phyloP scores from a whole-genome alignment of 2,888 invertebrate genomes.

The Sphaeridia pumilis region DNA sequence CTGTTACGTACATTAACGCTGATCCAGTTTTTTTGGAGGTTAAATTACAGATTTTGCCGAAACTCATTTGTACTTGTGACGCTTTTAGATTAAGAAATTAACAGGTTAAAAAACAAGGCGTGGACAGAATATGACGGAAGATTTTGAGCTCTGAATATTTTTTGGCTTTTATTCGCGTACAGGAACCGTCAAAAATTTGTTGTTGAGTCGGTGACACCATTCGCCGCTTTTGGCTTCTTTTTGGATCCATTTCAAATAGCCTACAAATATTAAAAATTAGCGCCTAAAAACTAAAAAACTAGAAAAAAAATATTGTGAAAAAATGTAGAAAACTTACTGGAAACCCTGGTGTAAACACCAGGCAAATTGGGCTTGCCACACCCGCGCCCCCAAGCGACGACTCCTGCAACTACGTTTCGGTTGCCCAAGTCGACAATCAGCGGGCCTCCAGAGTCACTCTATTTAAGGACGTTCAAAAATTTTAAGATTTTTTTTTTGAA shows the following conservation, averaged over 20 bases:
- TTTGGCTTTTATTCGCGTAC: too few relatives aligned
- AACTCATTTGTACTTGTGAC: too few relatives aligned
- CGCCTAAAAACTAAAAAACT: not conserved
- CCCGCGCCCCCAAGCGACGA: constrained; percentile 40
- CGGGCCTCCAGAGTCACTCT: constrained; percentile 43
- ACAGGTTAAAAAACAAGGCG: too few relatives aligned
- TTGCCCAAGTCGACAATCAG: constrained; percentile 38
- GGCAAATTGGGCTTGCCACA: constrained; percentile 29
- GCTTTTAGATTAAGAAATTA: too few relatives aligned
- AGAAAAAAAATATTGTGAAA: not conserved
- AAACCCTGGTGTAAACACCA: constrained; percentile 29
- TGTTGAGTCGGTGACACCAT: constrained; percentile 14
- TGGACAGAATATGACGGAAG: too few relatives aligned
- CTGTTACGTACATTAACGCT: too few relatives aligned
- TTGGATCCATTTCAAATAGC: constrained; percentile 13
- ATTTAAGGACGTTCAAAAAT: too few relatives aligned
- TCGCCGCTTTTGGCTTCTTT: constrained; percentile 9
- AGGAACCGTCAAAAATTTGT: constrained; percentile 3
- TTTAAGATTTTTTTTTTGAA: too few relatives aligned
- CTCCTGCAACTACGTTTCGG: constrained; percentile 39
- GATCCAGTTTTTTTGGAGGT: too few relatives aligned
- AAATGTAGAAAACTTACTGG: constrained; percentile 2
- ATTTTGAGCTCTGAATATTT: too few relatives aligned
- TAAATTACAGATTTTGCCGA: too few relatives aligned
- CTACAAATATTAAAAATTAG: constrained; percentile 4